Base-by-base conservation (phyloP, 2,113 vertebrate genomes). In the Aptenodytes forsteri region DNA sequence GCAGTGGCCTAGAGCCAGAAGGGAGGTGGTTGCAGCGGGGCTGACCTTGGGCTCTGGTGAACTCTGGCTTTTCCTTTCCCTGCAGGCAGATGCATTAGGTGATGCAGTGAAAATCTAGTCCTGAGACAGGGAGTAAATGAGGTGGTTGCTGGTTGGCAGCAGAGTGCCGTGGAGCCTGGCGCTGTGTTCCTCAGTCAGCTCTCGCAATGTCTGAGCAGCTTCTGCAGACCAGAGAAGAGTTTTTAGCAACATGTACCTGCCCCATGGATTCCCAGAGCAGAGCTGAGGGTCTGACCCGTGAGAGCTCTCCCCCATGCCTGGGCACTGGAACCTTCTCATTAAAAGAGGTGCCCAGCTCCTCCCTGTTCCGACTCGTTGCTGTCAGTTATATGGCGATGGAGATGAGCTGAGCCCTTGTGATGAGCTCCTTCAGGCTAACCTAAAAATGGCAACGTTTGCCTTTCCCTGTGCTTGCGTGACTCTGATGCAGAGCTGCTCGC, bases 41-140 rank as follows among this genome's bases (percentile, higher is more conserved):
- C 82, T 75, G 69, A 73, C 69, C 83, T 36, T 6, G 19, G 52
- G 83, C 93, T 87, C 47, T 97, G 59, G 73, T 93, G 71, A 97
- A 88, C 89, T 93, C 69, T 78, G 56, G 61, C 90, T 90, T 93
- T 94, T 97, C 91, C 79, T 94, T 95, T 95, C 89, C 94, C 89
- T 42, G 94, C 88, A 95, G 97, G 89, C 50, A 72, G 91, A 81
- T 71, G 58, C 59, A 9, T 75, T 91, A 89, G 90, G 61, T 64
- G 81, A 49, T 84, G 87, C 97, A 84, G 90, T 97, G 93, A 95
- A 96, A 93, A 89, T 88, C 96, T 97, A 97, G 95, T 79, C 82
- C 97, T 75, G 92, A 96, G 91, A 50, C 80, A 93, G 96, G 97
- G 95, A 93, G 95, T 96, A 97, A 96, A 94, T 94, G 90, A 96